Conservation (phyloP, 35 echinoderm and acorn worm species). For the Strongylocentrotus purpuratus region DNA sequence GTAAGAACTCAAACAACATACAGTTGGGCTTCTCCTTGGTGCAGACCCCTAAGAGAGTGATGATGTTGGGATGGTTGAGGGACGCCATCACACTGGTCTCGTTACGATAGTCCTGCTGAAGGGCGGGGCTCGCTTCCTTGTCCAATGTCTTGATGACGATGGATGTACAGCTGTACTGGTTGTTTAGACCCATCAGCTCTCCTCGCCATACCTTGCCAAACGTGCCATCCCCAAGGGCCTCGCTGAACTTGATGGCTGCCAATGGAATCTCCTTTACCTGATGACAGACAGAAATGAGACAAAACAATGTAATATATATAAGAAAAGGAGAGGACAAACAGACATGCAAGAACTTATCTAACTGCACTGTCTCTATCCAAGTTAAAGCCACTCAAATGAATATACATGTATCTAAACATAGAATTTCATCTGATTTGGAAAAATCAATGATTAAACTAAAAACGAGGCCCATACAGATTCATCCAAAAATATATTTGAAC, state of each 20-base stretch:
- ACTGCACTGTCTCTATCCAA: too few species aligned
- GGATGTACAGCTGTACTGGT: conserved; percentile 82
- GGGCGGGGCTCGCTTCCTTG: conserved; percentile 68
- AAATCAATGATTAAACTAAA: too few species aligned
- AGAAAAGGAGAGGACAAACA: not conserved
- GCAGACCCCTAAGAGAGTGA: conserved; percentile 85
- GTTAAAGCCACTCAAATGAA: too few species aligned
- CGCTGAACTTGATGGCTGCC: conserved; percentile 86
- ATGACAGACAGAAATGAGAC: not conserved
- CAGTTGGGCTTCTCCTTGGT: conserved; percentile 77
- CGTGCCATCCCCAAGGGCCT: conserved; percentile 90
- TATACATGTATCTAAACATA: too few species aligned
- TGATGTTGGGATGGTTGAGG: conserved; percentile 87
- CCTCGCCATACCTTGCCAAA: conserved; percentile 94
- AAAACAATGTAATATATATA: not conserved
- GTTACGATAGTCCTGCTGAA: conserved; percentile 81
- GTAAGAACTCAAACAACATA: conserved; percentile 95
- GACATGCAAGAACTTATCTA: too few species aligned
- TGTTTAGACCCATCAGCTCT: conserved; percentile 81
- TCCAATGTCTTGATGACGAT: conserved; percentile 88
- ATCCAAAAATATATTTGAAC: too few species aligned
- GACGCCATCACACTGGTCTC: conserved; percentile 90
- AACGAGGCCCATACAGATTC: too few species aligned
- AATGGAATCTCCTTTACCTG: conserved; percentile 85
- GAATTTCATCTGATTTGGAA: too few species aligned